Base-by-base conservation (phyloP, 2,113 vertebrate species). In the Mesembrinibis cayennensis region DNA sequence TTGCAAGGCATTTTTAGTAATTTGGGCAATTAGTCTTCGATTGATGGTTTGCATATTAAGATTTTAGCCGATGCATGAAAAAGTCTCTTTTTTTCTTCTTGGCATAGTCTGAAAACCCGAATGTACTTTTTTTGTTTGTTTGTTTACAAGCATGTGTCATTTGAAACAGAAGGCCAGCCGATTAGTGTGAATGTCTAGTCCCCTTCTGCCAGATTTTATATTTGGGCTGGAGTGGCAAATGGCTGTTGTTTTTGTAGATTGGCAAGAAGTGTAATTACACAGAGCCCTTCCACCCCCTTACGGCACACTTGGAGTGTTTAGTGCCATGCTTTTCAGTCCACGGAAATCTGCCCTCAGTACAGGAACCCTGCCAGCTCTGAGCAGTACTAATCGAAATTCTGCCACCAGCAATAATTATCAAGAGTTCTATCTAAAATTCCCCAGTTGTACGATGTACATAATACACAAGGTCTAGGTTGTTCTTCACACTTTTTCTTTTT, bases 201-300 rank as follows among this genome's bases (percentile, higher is more conserved):
- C 32, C n/a, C 85, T 89, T 89, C 90, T 95, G 96, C 71, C 93
- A 92, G 88, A 29, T 83, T 94, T 89, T 90, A 55, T 90, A 63
- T 92, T 90, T 93, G 90, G 74, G 92, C 67, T 77, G 62, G 58
- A 77, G 71, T 59, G 53, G 66, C 0, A 40, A 62, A 61, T 90
- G 87, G 82, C 92, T 90, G 79, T 49, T 93, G 88, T 90, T 92
- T 86, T 49, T 77, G 55, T 32, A 71, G 90, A 58, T n/a, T 96
- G 88, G 79, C 85, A 92, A 86, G 82, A 50, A 49, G 18, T n/a
- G 38, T 25, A 63, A 78, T 92, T 88, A 36, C 62, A 67, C 74
- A 36, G 82, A 85, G 38, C 47, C 88, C 40, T 92, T 70, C 90
- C 79, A 94, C 45, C 59, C 85, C 67, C 50, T 86, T 15, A 80